A percentile compares a stretch with the other conserved stretches of the same genome.
These are phyloP conservation scores for Zootermopsis nevadensis DNA, from an alignment of 2,888 invertebrate species.

Conservation along the genomic window DNA sequence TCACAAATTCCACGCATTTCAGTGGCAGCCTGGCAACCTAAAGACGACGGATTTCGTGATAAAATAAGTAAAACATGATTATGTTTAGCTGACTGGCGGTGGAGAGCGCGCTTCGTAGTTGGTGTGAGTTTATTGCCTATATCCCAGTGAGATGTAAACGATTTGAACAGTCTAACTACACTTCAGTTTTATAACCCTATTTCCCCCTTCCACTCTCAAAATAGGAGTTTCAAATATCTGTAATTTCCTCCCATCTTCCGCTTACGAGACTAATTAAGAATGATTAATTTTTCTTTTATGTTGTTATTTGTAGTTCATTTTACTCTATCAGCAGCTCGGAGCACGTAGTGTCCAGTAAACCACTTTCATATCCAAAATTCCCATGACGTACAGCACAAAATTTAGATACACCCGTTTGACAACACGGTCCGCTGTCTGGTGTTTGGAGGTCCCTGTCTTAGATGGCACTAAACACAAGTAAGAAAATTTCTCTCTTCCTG, in stretches of 20 bases:
- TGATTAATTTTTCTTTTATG: not conserved
- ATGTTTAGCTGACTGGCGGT: not conserved
- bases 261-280: not conserved
- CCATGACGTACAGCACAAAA: too few species aligned
- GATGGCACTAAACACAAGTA: too few species aligned
- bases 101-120: not conserved
- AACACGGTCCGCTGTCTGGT: too few species aligned
- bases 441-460: too few species aligned
- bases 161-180: not conserved
- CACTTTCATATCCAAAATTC: too few species aligned
- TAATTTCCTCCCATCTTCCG: not conserved
- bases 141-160: not conserved
- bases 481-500: too few species aligned
- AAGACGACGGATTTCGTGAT: not conserved
- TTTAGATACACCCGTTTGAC: too few species aligned
- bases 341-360: too few species aligned
- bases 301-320: not conserved
- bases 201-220: not conserved
- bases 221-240: not conserved
- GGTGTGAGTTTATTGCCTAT: not conserved
- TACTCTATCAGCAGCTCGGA: not conserved
- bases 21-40: not conserved
- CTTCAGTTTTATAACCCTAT: not conserved
- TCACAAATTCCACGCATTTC: too few species aligned
- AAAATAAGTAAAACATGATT: conserved; percentile 11